A percentile compares a stretch with the other conserved stretches of the same genome.
These are phyloP conservation scores for Drosophila auraria DNA, from an alignment of 1,140 invertebrate genomes.

Conservation along the genomic window DNA sequence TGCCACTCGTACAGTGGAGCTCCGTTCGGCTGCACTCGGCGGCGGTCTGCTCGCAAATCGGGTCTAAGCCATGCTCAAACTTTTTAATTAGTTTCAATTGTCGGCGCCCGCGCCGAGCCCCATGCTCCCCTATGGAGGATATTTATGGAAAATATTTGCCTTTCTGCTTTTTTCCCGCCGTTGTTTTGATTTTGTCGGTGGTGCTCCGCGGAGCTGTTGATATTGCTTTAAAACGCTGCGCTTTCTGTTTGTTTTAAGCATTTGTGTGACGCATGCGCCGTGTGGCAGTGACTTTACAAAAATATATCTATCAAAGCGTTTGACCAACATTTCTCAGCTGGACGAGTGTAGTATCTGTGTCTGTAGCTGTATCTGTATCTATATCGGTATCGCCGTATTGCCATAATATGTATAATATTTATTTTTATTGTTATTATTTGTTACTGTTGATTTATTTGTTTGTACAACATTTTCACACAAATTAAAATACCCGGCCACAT, in stretches of 20 bases:
- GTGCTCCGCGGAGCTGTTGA: conserved; percentile 34
- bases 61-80: conserved; percentile 64
- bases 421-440: conserved; percentile 78
- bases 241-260: conserved; percentile 75
- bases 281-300: conserved; percentile 68
- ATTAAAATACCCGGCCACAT: conserved; percentile 73
- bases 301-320: conserved; percentile 57
- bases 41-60: conserved; percentile 24
- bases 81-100: conserved; percentile 80
- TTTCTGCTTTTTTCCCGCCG: conserved; percentile 49
- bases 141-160: conserved; percentile 71
- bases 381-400: conserved; percentile 34
- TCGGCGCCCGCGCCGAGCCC: conserved; percentile 20
- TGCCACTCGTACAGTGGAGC: conserved; percentile 21
- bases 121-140: conserved; percentile 16
- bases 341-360: conserved; percentile 35
- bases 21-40: conserved; percentile 40
- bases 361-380: conserved; percentile 11
- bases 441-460: conserved; percentile 79
- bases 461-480: conserved; percentile 80
- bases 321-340: conserved; percentile 75
- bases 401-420: conserved; percentile 74
- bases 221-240: conserved; percentile 74
- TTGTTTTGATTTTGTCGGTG: conserved; percentile 52
- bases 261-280: conserved; percentile 69